Conservation (phyloP, 2,888 invertebrate genomes). For the Priapulus caudatus region DNA sequence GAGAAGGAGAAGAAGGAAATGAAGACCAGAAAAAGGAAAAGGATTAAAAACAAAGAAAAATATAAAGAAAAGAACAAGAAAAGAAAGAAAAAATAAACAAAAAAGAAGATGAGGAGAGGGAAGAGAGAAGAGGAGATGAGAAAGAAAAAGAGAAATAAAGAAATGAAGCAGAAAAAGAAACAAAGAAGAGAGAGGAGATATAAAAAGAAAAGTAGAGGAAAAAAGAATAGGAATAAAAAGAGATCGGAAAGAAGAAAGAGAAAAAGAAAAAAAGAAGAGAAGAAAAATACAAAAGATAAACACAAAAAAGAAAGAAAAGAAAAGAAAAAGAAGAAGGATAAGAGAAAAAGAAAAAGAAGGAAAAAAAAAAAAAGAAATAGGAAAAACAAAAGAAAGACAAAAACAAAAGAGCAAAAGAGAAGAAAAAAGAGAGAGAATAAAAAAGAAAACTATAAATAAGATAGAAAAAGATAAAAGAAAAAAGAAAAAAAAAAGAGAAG, state of each 20-base stretch:
- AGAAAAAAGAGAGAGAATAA: background rate
- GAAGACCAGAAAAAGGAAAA: too few species aligned
- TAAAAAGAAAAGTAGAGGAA: background rate
- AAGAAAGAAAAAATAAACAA: too few species aligned
- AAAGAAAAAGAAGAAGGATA: background rate
- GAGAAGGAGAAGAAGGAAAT: too few species aligned
- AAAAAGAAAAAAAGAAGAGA: conserved; percentile 3
- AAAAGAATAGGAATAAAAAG: background rate
- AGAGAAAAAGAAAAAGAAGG: too few species aligned
- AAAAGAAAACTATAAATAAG: background rate
- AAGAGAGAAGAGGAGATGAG: too few species aligned
- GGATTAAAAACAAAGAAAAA: too few species aligned
- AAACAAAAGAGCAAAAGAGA: background rate
- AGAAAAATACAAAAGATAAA: background rate
- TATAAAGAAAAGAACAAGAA: too few species aligned
- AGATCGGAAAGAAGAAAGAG: background rate
- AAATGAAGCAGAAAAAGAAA: too few species aligned
- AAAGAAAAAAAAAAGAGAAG: conserved; percentile 3
- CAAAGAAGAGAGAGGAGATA: too few species aligned
- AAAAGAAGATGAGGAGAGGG: too few species aligned
- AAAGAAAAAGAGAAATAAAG: too few species aligned
- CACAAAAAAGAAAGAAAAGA: background rate
- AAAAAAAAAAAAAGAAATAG: too few species aligned
- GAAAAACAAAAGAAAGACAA: background rate
- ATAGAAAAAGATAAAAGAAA: background rate